A percentile compares a stretch with the other conserved stretches of the same genome.
Conservation (phyloP, 2,113 vertebrate genomes). For the Rallus limicola region DNA sequence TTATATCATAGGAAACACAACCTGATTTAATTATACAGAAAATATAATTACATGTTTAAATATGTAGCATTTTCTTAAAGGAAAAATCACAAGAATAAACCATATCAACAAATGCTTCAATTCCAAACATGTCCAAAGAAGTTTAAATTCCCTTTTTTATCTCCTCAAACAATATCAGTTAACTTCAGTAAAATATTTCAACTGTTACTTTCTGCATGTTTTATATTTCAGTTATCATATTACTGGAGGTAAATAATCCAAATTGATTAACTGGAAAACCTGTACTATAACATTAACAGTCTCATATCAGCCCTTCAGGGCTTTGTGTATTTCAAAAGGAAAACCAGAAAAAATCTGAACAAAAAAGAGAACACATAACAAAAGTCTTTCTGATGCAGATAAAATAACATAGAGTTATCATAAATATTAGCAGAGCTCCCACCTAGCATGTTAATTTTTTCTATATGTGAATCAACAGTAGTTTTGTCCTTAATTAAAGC, state of each 20-base stretch:
- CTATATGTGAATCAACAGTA: background rate
- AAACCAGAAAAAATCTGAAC: background rate
- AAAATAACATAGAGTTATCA: background rate
- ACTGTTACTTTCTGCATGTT: background rate
- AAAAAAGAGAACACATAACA: background rate
- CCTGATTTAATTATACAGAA: background rate
- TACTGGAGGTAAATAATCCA: background rate
- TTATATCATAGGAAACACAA: background rate
- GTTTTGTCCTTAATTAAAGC: constrained; percentile 45
- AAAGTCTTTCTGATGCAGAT: background rate
- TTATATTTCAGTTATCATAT: background rate
- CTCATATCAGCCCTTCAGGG: background rate
- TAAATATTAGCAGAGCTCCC: background rate
- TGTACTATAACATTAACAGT: background rate
- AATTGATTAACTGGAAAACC: background rate
- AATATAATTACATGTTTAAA: background rate
- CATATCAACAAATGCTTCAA: background rate
- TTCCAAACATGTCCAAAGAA: background rate
- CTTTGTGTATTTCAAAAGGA: background rate
- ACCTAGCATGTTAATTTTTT: background rate
- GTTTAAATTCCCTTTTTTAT: background rate
- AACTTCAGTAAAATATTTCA: background rate
- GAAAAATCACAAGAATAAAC: background rate
- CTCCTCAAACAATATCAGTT: background rate
- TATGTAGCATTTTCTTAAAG: background rate